These are phyloP conservation scores for Bembecia ichneumoniformis DNA, from an alignment of 2,888 invertebrate genomes.

Conservation along the genomic window DNA sequence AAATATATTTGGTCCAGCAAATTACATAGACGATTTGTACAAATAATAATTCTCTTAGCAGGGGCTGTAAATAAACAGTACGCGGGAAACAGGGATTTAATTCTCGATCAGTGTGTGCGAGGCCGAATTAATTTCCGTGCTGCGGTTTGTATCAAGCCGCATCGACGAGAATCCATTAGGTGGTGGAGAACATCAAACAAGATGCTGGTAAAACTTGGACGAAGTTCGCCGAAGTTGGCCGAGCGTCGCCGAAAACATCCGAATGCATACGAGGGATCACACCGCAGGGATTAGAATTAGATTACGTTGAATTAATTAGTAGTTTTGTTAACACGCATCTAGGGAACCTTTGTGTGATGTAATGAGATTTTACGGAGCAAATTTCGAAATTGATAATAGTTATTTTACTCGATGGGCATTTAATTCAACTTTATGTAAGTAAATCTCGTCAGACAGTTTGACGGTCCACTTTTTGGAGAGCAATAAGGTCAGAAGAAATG, in stretches of 20 bases:
- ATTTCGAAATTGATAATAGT: not conserved
- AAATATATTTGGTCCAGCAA: too few relatives aligned
- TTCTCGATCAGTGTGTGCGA: not conserved
- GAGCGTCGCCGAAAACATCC: conserved; percentile 2
- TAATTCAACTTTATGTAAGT: too few relatives aligned
- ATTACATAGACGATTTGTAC: too few relatives aligned
- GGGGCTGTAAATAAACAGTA: too few relatives aligned
- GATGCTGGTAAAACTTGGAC: conserved; percentile 14
- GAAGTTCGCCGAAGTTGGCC: conserved; percentile 5
- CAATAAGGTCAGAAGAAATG: too few relatives aligned
- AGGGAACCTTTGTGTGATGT: not conserved
- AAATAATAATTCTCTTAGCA: too few relatives aligned
- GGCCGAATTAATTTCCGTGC: conserved; percentile 32
- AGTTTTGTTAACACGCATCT: not conserved
- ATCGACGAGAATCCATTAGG: conserved; percentile 25
- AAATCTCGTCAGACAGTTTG: too few relatives aligned
- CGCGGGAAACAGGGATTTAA: too few relatives aligned
- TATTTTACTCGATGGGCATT: not conserved
- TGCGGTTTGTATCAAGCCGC: conserved; percentile 25
- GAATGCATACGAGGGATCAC: not conserved
- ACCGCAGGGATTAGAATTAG: not conserved
- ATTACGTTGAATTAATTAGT: not conserved
- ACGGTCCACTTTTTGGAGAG: too few relatives aligned
- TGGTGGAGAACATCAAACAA: conserved; percentile 18
- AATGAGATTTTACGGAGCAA: not conserved